phyloP scores from a whole-genome alignment of 2,797 vertebrate genomes.

The Uromys caudimaculatus region DNA sequence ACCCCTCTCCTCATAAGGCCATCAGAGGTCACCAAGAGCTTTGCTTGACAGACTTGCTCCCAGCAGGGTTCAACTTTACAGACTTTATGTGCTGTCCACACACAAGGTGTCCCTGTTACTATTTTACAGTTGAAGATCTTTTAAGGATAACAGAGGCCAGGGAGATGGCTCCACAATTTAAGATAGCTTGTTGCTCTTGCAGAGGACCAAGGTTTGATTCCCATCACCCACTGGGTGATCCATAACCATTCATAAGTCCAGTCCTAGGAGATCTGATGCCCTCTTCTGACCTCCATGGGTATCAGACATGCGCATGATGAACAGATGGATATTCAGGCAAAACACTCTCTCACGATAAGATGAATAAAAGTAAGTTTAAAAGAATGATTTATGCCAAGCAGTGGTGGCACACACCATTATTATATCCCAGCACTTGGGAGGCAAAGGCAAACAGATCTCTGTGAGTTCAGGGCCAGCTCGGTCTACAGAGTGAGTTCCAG shows the following conservation, averaged over 20 bases:
- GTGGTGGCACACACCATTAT: background rate
- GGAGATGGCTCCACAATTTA: background rate
- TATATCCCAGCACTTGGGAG: background rate
- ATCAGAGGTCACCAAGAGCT: background rate
- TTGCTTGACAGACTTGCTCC: background rate
- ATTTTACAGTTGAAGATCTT: slow-evolving; percentile 43
- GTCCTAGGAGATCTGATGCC: background rate
- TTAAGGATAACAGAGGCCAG: background rate
- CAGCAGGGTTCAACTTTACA: background rate
- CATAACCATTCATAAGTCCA: background rate
- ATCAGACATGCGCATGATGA: background rate
- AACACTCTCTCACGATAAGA: background rate
- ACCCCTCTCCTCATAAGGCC: background rate
- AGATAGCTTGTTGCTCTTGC: background rate
- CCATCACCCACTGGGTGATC: background rate
- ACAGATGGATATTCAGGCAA: background rate
- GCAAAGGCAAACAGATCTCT: background rate
- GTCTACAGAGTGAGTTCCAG: background rate
- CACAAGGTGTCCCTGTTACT: background rate
- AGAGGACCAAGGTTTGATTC: background rate
- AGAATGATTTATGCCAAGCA: background rate
- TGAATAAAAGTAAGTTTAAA: background rate
- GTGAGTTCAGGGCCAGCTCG: background rate
- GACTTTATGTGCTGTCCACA: background rate
- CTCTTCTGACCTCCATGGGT: background rate